Evolutionary conservation across 2,113 vertebrate genomes (phyloP).

Genomic region (Clinocottus analis): DNA sequence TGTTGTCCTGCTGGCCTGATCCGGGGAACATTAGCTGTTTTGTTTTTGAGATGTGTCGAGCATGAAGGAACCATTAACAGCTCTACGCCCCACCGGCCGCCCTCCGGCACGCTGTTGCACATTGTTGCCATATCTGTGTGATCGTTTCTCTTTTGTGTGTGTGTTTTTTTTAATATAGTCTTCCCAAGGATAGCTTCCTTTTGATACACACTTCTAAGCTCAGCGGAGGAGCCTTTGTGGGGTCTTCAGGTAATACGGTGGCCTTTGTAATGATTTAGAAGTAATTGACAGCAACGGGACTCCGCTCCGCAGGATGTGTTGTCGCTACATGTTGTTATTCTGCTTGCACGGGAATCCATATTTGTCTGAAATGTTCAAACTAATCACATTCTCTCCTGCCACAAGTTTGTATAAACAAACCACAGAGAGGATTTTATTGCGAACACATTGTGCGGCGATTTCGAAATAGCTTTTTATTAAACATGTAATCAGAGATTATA

Average conservation of each 20-base stretch:
- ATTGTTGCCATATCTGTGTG: conserved; percentile 58
- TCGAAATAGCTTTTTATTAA: conserved; percentile 63
- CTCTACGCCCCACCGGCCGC: conserved; percentile 64
- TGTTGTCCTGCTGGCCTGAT: conserved; percentile 76
- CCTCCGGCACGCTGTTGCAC: conserved; percentile 64
- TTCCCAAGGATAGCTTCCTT: conserved; percentile 52
- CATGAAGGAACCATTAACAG: conserved; percentile 70
- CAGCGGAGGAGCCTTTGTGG: conserved; percentile 28
- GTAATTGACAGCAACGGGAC: conserved; percentile 23
- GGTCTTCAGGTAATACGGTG: conserved; percentile 42
- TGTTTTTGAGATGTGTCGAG: conserved; percentile 77
- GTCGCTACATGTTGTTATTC: conserved; percentile 37
- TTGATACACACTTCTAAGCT: conserved; percentile 61
- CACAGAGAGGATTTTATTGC: conserved; percentile 25
- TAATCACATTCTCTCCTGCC: conserved; percentile 29
- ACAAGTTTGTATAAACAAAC: conserved; percentile 26
- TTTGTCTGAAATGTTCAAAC: conserved; percentile 37
- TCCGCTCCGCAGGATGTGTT: neutral
- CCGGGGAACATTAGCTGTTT: conserved; percentile 72
- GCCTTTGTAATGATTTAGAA: conserved; percentile 47
- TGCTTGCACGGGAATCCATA: conserved; percentile 23
- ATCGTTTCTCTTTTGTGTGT: conserved; percentile 62
- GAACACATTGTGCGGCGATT: conserved; percentile 40
- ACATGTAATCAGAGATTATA: conserved; percentile 65
- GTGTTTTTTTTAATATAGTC: conserved; percentile 62